Base-by-base conservation (phyloP, 2,113 vertebrate species). In the Physeter macrocephalus region DNA sequence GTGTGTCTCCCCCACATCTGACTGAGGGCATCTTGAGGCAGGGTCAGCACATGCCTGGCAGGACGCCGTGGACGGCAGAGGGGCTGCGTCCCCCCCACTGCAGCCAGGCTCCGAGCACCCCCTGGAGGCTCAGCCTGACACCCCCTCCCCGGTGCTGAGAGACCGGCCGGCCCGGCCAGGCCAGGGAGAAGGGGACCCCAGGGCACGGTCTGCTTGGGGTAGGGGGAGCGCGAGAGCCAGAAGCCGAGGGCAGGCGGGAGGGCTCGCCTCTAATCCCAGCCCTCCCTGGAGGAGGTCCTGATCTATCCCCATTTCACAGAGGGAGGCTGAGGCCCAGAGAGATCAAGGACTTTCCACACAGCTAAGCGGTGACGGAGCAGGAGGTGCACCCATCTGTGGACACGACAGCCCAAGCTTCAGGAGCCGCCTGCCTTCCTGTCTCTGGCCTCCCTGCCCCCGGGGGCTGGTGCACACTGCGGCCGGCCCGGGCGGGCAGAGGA, bases 301-400 rank as follows among this genome's bases (percentile, higher is more conserved):
- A 34, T 7, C 49, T 14, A 80, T 74, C 88, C 90, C 87, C 82
- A 66, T 39, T 21, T 75, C 36, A 75, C 34, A 39, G 39, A 46
- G 36, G 31, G 69, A 88, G 74, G 87, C 95, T 46, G 93, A 95
- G 95, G 93, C 97, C 96, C 97, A 96, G 96, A 97, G 94, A 94
- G 88, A 93, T 96, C 85, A 81, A 49, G 78, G 88, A 78, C 80
- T 71, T 64, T 13, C 54, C 85, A 74, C 20, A 90, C 66, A 81
- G 93, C 90, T 36, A 6, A 8, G 9, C 34, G 11, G 86, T 0
- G 34, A 67, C 4, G 29, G 66, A 52, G 34, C 7, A 1, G 54
- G 46, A 81, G 84, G 13, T 8, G 3, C 7, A 3, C 27, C 71
- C 39, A 2, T 2, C 46, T 11, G 90, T 0, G 27, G 57, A 27